Percentiles rank a stretch among this genome's conserved stretches.
These are phyloP conservation scores for Dromiciops gliroides DNA, from an alignment of 2,113 vertebrate genomes.

Conservation along the genomic window DNA sequence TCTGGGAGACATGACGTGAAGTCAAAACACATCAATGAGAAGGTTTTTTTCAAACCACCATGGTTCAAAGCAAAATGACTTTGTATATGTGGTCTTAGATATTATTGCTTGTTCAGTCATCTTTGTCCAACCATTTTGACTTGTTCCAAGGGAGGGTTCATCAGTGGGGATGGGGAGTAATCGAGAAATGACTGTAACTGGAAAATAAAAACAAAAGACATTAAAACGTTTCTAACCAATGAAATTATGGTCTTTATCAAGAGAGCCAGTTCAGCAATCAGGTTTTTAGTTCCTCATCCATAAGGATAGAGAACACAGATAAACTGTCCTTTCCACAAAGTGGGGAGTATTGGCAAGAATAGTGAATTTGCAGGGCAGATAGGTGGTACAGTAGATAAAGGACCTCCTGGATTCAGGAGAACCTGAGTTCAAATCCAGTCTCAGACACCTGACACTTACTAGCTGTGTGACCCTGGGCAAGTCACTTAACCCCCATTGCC, in stretches of 20 bases:
- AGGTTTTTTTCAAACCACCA: not conserved
- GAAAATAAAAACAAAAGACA: not conserved
- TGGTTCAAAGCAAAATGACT: not conserved
- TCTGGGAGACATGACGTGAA: too few species aligned
- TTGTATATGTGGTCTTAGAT: not conserved
- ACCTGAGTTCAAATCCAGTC: too few species aligned
- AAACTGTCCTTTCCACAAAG: not conserved
- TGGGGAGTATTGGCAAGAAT: not conserved
- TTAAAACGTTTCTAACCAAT: not conserved
- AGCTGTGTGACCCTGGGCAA: too few species aligned
- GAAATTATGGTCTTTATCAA: not conserved
- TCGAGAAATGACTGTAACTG: not conserved
- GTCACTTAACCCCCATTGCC: too few species aligned
- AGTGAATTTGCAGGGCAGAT: not conserved
- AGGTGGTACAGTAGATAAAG: too few species aligned
- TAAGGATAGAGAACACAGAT: not conserved
- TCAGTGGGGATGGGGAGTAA: not conserved
- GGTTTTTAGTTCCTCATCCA: constrained; percentile 8
- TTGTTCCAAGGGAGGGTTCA: not conserved
- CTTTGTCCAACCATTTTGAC: not conserved
- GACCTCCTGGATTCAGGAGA: too few species aligned
- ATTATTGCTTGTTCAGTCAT: not conserved
- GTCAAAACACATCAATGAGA: not conserved
- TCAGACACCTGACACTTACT: too few species aligned
- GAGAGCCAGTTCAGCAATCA: not conserved